These are phyloP conservation scores for Halcyon smyrnensis DNA, from an alignment of 2,797 vertebrate species.

Conservation along the genomic window DNA sequence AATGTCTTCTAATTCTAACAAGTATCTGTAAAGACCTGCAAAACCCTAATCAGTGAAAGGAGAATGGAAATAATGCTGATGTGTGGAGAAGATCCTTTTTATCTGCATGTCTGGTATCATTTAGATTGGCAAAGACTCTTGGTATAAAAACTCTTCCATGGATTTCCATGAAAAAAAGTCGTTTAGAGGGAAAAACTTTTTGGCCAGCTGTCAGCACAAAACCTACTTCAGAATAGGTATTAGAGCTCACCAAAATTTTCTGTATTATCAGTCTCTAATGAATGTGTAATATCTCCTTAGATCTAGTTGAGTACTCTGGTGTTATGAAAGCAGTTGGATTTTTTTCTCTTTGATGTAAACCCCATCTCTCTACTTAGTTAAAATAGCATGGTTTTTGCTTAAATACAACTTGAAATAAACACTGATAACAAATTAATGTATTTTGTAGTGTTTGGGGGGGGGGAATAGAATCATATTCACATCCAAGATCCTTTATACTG, in stretches of 20 bases:
- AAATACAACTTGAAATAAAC: neutral
- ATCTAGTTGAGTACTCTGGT: neutral
- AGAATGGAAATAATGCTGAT: neutral
- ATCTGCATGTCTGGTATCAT: neutral
- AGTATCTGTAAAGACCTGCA: neutral
- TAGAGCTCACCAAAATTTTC: neutral
- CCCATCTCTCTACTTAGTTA: neutral
- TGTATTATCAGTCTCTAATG: neutral
- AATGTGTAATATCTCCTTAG: neutral
- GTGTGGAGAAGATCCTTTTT: neutral
- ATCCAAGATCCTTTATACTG: neutral
- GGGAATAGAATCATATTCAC: accelerated
- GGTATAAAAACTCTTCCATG: neutral
- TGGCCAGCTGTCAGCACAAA: neutral
- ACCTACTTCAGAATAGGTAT: neutral
- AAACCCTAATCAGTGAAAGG: neutral
- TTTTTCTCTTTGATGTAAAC: neutral
- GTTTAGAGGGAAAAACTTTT: neutral
- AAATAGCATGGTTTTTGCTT: neutral
- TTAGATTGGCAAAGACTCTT: neutral
- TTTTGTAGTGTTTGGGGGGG: neutral
- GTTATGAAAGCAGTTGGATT: neutral
- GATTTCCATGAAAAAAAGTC: neutral
- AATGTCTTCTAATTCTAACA: neutral
- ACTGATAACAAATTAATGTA: neutral